These are phyloP conservation scores for Theristus sp. DNA, from an alignment of 2,888 invertebrate genomes.

Conservation along the genomic window DNA sequence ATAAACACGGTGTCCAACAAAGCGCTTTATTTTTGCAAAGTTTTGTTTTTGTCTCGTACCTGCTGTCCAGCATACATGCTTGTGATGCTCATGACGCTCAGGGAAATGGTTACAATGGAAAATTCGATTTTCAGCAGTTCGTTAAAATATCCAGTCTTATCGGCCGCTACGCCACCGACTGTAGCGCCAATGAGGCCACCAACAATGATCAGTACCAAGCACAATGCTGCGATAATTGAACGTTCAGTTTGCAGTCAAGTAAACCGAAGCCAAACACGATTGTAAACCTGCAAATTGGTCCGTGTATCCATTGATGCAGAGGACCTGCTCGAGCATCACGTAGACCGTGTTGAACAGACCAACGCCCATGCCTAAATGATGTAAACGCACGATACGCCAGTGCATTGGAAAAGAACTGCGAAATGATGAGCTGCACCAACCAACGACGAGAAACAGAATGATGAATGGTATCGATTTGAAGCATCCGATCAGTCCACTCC, in stretches of 20 bases:
- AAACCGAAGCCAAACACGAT: no score
- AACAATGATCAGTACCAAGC: background rate
- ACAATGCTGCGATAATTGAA: no score
- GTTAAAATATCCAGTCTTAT: background rate
- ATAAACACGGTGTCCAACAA: no score
- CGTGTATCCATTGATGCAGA: background rate
- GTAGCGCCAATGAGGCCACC: background rate
- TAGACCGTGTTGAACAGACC: constrained; percentile 1
- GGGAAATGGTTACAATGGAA: background rate
- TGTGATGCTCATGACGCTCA: no score
- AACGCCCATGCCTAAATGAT: background rate
- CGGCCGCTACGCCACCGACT: background rate
- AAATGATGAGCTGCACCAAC: background rate
- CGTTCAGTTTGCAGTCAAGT: no score
- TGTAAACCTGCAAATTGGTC: background rate
- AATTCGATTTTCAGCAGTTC: background rate
- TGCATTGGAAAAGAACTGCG: background rate
- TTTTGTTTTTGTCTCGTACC: no score
- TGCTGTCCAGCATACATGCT: no score
- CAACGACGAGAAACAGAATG: background rate
- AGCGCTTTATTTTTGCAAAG: no score
- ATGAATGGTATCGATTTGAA: background rate
- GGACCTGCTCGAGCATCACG: background rate
- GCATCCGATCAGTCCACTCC: background rate
- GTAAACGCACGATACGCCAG: background rate